A percentile compares a stretch with the other conserved stretches of the same genome.
These are phyloP conservation scores for Seira ritae DNA, from an alignment of 2,888 invertebrate species.

Conservation along the genomic window DNA sequence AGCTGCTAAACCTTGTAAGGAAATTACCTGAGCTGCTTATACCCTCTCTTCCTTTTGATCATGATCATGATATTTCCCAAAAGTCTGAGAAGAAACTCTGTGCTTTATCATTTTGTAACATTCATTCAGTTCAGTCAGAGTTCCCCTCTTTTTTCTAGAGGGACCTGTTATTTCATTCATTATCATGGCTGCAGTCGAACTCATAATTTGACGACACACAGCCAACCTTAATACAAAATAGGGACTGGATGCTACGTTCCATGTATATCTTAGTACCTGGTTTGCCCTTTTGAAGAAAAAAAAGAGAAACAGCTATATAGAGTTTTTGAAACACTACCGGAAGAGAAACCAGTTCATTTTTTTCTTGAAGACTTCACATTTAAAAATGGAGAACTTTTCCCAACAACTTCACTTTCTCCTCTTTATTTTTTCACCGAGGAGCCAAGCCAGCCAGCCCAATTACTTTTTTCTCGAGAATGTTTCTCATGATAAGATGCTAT, in stretches of 20 bases:
- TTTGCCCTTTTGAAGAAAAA: background rate
- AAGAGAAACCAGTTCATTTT: background rate
- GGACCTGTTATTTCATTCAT: constrained; percentile 64
- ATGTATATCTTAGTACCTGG: no score
- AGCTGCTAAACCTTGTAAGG: constrained; percentile 12
- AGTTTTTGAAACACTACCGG: background rate
- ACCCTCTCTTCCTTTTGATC: no score
- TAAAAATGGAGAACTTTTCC: constrained; percentile 13
- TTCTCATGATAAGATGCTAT: constrained; percentile 58
- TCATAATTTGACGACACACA: constrained; percentile 53
- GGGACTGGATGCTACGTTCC: no score
- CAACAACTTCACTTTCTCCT: constrained; percentile 26
- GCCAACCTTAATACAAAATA: no score
- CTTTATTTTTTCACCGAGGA: constrained; percentile 34
- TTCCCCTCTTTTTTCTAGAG: constrained; percentile 44
- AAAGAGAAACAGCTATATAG: background rate
- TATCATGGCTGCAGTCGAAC: constrained; percentile 53
- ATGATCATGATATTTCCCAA: no score
- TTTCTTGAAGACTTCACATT: background rate
- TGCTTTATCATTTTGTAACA: background rate
- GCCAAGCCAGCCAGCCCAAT: no score
- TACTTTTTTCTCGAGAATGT: constrained; percentile 55
- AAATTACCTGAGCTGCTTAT: constrained; percentile 30
- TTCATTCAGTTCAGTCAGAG: no score
- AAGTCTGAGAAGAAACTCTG: no score